Conservation (phyloP, 2,888 invertebrate species). For the Stenoptilia bipunctidactyla region DNA sequence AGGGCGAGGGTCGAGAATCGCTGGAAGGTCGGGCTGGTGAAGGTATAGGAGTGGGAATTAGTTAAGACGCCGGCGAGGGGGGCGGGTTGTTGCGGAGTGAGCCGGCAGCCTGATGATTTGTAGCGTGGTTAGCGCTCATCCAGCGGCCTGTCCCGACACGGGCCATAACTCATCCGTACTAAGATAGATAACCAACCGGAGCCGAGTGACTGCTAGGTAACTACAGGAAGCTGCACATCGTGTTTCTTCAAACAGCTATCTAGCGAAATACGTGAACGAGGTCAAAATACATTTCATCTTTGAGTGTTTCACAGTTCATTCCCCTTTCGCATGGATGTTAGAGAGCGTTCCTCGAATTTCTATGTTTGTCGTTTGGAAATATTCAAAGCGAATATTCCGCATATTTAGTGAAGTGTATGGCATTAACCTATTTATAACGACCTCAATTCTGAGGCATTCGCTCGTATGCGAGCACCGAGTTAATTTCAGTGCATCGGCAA, state of each 20-base stretch:
- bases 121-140: constrained; percentile 50
- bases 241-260: not conserved
- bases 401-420: not conserved
- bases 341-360: not conserved
- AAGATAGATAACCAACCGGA: constrained; percentile 29
- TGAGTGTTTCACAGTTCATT: not conserved
- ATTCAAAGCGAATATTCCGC: not conserved
- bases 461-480: not conserved
- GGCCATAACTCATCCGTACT: constrained; percentile 43
- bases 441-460: not conserved
- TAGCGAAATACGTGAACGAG: not conserved
- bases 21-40: constrained; percentile 20
- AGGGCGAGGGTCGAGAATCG: constrained; percentile 36
- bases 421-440: not conserved
- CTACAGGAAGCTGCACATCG: not conserved
- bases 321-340: not conserved
- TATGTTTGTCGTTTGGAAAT: not conserved
- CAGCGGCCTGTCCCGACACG: constrained; percentile 34
- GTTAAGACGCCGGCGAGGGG: constrained; percentile 27
- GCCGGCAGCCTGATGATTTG: constrained; percentile 53
- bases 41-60: constrained; percentile 42
- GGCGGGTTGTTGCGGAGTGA: constrained; percentile 36
- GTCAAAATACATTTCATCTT: not conserved
- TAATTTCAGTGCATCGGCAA: not conserved
- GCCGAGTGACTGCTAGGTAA: constrained; percentile 8